Base-by-base conservation (phyloP, 2,888 invertebrate genomes). In the Polydrusus pterygomalis region DNA sequence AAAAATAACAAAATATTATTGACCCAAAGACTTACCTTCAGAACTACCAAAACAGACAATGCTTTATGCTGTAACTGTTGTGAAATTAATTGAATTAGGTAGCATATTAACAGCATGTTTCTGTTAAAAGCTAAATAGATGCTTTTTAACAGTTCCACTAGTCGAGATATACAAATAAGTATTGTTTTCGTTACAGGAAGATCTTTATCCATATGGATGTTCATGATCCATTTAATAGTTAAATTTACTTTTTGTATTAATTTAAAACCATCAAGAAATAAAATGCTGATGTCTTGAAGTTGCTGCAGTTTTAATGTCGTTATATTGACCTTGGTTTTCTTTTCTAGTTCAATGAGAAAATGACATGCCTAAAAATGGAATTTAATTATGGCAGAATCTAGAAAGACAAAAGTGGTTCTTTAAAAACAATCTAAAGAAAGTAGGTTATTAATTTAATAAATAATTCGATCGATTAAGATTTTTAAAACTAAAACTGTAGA, bases 51-150 rank as follows among this genome's bases (percentile, higher is more conserved):
- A 58, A 92, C 90, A 58, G 90, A 90, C 54, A 95, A 88, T 8
- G 93, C 91, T 86, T 94, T 94, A 86, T 94, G 94, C 79, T 92
- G 90, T 54, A 96, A 89, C 87, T 96, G 94, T 84, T 97, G 97
- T 15, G 93, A 87, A 58, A 96, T 92, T 86, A 96, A 93, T 81
- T 93, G 92, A 69, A 94, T 90, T 11, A 94, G 92, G 83, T 93
- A 93, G 18, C 93, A 91, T 67, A 97, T 91, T 79, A 92, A 89
- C 77, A 93, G 89, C 62, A 92, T 90, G 84, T 95, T 91, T 47
- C 92, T 89, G 70, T 91, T 90, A 81, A 95, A 93, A 13, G 91
- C 91, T 79, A 91, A 90, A 84, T 94, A 92, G 78, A 97, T 89
- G 38, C 93, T 91, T 88, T 96, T 96, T 45, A 97, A 87, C 77